A percentile compares a stretch with the other conserved stretches of the same genome.
phyloP scores from a whole-genome alignment of 1,140 invertebrate species.

The Drosophila pachea region DNA sequence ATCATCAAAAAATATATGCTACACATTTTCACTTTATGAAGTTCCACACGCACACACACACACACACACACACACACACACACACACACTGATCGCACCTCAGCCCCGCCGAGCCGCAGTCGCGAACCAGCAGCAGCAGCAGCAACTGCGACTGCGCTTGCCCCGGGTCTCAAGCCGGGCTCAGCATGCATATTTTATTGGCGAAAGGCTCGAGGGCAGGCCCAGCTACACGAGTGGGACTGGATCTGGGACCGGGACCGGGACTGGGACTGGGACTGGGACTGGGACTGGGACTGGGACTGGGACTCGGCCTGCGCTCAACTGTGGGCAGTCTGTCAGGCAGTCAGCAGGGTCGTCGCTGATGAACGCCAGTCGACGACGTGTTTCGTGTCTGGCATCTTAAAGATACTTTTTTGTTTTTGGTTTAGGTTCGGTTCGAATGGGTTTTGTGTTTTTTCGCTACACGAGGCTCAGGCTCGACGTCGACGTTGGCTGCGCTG shows the following conservation, averaged over 20 bases:
- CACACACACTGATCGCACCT: slow-evolving; percentile 26
- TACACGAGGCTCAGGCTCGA: slow-evolving; percentile 18
- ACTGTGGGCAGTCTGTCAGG: slow-evolving; percentile 55
- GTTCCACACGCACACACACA: slow-evolving; percentile 28
- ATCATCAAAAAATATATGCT: slow-evolving; percentile 63
- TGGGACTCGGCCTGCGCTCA: slow-evolving; percentile 14
- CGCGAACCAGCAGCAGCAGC: slow-evolving; percentile 32
- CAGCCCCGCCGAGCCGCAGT: no score
- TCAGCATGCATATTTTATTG: slow-evolving; percentile 71
- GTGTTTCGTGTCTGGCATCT: slow-evolving; percentile 71
- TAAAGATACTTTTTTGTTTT: slow-evolving; percentile 53
- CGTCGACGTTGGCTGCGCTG: slow-evolving; percentile 39
- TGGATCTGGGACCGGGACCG: neutral
- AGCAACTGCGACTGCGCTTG: slow-evolving; percentile 34
- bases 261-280: slow-evolving; percentile 18
- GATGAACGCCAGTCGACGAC: slow-evolving; percentile 60
- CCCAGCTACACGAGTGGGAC: slow-evolving; percentile 21
- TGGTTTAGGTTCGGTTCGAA: slow-evolving; percentile 28
- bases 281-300: slow-evolving; percentile 23
- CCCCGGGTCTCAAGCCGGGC: slow-evolving; percentile 52
- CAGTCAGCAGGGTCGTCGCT: slow-evolving; percentile 49
- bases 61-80: slow-evolving; percentile 22
- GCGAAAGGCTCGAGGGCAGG: slow-evolving; percentile 48
- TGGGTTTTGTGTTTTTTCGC: slow-evolving; percentile 16
- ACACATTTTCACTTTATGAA: slow-evolving; percentile 74